Percentiles rank a stretch among this genome's conserved stretches.
These are phyloP conservation scores for Sycophila sp. DNA, from an alignment of 1,140 invertebrate species.

Conservation along the genomic window DNA sequence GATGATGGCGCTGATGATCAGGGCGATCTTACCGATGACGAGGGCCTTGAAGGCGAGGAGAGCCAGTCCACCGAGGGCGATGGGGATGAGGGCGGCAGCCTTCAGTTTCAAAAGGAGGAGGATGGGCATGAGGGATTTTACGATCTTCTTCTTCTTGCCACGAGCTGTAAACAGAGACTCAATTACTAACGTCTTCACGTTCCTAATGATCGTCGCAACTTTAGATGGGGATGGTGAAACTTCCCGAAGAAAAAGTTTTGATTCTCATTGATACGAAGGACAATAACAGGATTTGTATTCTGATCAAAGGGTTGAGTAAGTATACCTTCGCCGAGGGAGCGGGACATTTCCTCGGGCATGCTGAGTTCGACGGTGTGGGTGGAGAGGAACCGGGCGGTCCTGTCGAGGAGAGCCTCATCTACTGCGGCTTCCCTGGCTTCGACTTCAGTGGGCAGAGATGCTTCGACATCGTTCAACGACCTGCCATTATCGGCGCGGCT, in stretches of 20 bases:
- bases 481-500: conserved; percentile 66
- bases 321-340: conserved; percentile 67
- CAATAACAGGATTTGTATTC: background rate
- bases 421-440: conserved; percentile 79
- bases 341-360: conserved; percentile 75
- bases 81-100: conserved; percentile 79
- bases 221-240: too few species aligned
- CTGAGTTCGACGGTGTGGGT: conserved; percentile 83
- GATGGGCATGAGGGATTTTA: conserved; percentile 72
- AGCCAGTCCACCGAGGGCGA: conserved; percentile 80
- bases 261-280: background rate
- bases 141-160: conserved; percentile 73
- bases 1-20: conserved; percentile 79
- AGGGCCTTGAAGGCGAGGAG: conserved; percentile 86
- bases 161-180: conserved; percentile 64
- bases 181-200: too few species aligned
- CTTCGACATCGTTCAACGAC: conserved; percentile 67
- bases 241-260: too few species aligned
- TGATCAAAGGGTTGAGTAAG: too few species aligned
- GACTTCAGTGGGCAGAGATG: conserved; percentile 72
- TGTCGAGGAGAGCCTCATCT: conserved; percentile 79
- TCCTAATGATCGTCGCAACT: too few species aligned
- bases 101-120: conserved; percentile 81
- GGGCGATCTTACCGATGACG: conserved; percentile 81
- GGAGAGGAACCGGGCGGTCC: conserved; percentile 78